These are phyloP conservation scores for Xestia ashworthii DNA, from an alignment of 2,888 invertebrate genomes.

Conservation along the genomic window DNA sequence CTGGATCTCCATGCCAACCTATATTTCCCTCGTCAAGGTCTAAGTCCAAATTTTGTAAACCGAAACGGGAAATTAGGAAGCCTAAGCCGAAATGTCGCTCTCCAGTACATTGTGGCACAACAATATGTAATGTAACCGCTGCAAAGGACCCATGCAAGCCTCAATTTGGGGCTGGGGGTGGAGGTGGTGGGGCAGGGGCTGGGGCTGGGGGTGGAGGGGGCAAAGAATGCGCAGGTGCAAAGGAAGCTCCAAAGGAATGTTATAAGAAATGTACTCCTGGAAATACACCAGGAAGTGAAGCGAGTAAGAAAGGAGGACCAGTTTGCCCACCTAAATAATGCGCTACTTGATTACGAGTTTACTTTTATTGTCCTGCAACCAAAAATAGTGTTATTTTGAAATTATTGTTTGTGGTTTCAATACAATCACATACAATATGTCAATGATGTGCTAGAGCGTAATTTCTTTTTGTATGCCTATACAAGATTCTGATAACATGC, in stretches of 20 bases:
- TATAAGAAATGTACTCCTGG: background rate
- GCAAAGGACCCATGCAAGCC: background rate
- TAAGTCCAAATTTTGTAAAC: background rate
- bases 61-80: background rate
- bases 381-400: background rate
- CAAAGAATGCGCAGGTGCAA: rapidly evolving
- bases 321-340: background rate
- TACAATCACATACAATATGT: slow-evolving; percentile 6
- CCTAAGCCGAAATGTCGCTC: background rate
- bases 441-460: background rate
- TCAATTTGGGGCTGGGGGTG: background rate
- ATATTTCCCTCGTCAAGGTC: background rate
- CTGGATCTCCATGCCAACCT: background rate
- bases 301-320: background rate
- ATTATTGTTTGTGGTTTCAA: background rate
- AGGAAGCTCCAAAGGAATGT: background rate
- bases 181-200: no score
- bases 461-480: background rate
- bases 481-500: background rate
- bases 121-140: background rate
- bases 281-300: background rate
- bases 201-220: no score
- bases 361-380: slow-evolving; percentile 6
- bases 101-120: background rate
- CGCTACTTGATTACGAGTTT: background rate